Base-by-base conservation (phyloP, 2,888 invertebrate genomes). In the Auanema sp. region DNA sequence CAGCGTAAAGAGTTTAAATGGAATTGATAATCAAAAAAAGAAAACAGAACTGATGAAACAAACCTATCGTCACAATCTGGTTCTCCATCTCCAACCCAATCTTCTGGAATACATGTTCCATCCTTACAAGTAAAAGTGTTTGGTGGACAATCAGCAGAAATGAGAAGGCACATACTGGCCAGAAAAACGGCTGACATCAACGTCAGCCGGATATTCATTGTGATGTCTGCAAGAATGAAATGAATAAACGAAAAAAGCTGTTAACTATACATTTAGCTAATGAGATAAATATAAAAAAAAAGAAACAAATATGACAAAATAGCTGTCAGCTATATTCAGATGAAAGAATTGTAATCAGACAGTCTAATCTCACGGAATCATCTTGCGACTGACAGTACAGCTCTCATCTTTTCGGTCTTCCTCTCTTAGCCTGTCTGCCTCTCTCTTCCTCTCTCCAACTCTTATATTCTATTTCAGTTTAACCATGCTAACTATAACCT, bases 61-160 rank as follows among this genome's bases (percentile, higher is more conserved):
- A 71, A 70, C 25, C 77, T 74, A 59, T 80, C 79, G 50, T 77
- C 78, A 59, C 81, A 81, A 60, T 81, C 81, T 23, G 69, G 66
- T 60, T 81, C 81, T 16, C 80, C 80, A 60, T 81, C 81, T 25
- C 77, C 79, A 2, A 65, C 72, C 80, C 80, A 81, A 62, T 79
- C 79, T 18, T 68, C 62, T 11, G 81, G 81, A 52, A 81, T 81
- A 55, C 81, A 81, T 42, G 69, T 64, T 24, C 76, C 76, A 54
- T 80, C 79, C 23, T 67, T 65, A 66, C 81, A 81, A 2, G 75
- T 73, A 64, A 81, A 81, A 10, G 79, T 77, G 53, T 78, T 75
- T 10, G 73, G 60, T 24, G 79, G 78, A 52, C 79, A 79, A 44
- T 57, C 64, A 16, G 71, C 66, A 14, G 68, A 33, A 33, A 33